Evolutionary conservation across 2,888 invertebrate species (phyloP).

Genomic region (Euspilapteryx auroguttella): DNA sequence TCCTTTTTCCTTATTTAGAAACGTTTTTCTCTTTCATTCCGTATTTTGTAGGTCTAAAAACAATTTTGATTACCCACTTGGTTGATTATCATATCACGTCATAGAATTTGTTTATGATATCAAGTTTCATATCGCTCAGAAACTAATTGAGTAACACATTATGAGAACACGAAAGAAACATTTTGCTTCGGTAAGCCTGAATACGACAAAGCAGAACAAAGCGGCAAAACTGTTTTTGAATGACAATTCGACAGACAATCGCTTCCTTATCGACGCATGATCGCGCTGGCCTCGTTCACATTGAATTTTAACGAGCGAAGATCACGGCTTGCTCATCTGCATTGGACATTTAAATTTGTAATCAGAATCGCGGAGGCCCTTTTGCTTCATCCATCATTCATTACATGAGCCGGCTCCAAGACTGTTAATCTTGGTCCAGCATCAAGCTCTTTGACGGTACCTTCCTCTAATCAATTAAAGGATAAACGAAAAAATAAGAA

Average conservation of each 20-base stretch:
- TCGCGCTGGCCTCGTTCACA: conserved; percentile 29
- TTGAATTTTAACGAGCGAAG: conserved; percentile 25
- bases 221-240: no score
- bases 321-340: conserved; percentile 29
- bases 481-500: conserved; percentile 38
- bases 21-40: no score
- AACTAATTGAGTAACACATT: no score
- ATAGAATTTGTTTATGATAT: no score
- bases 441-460: conserved; percentile 20
- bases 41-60: no score
- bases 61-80: no score
- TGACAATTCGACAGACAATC: conserved; percentile 21
- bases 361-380: conserved; percentile 33
- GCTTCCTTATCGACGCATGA: conserved; percentile 18
- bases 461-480: conserved; percentile 49
- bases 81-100: no score
- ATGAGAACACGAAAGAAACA: no score
- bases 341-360: conserved; percentile 45
- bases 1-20: no score
- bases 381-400: conserved; percentile 46
- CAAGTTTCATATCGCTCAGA: no score
- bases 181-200: no score
- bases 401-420: conserved; percentile 13
- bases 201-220: no score
- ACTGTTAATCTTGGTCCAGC: conserved; percentile 12